Evolutionary conservation across 2,797 vertebrate species (phyloP).

Genomic region (Catamblyrhynchus diadema): DNA sequence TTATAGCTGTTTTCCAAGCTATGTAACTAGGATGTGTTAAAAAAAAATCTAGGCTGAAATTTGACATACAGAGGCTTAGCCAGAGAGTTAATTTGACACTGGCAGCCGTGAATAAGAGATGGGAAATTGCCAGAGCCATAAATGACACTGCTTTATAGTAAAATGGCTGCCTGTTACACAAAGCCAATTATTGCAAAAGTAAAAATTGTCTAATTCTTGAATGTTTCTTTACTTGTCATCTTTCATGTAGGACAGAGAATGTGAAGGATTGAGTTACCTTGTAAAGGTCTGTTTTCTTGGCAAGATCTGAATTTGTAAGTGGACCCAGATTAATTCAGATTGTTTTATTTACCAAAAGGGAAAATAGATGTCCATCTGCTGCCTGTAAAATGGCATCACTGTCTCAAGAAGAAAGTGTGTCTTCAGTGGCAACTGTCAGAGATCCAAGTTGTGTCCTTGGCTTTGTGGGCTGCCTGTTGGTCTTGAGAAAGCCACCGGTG

Average conservation of each 20-base stretch:
- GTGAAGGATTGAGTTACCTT: not conserved
- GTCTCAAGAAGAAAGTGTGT: not conserved
- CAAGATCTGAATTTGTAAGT: not conserved
- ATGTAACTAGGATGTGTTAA: not conserved
- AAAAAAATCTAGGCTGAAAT: not conserved
- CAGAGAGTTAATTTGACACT: constrained; percentile 17
- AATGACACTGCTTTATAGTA: not conserved
- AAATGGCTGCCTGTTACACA: not conserved
- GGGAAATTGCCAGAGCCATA: not conserved
- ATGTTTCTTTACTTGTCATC: not conserved
- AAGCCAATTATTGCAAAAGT: not conserved
- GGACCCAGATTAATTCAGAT: constrained; percentile 11
- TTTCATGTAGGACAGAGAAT: not conserved
- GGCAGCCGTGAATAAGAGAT: not conserved
- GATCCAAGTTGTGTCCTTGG: not conserved
- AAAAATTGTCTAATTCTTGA: not conserved
- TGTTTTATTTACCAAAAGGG: constrained; percentile 48
- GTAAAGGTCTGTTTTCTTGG: constrained; percentile 34
- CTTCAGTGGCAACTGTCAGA: not conserved
- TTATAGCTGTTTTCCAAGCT: constrained; percentile 40
- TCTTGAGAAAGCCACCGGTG: not conserved
- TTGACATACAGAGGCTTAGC: constrained; percentile 4
- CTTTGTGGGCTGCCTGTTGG: not conserved
- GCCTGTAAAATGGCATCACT: constrained; percentile 42
- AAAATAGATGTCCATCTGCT: constrained; percentile 43